Evolutionary conservation across 2,113 vertebrate genomes (phyloP).

Genomic region (Candoia aspera): DNA sequence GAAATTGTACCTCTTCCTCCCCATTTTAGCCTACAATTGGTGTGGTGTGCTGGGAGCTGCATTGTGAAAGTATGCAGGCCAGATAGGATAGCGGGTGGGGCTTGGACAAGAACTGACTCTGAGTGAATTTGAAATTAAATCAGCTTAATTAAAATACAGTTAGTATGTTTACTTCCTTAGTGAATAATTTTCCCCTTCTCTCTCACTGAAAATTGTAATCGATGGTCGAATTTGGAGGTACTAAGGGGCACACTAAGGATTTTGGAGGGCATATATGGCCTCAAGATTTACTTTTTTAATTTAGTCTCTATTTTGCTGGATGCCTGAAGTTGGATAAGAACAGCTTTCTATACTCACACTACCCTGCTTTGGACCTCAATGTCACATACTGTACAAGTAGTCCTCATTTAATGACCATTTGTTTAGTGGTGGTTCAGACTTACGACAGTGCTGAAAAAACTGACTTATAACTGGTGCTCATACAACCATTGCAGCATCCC

Average conservation of each 20-base stretch:
- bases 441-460: too few relatives aligned
- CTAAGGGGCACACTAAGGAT: neutral
- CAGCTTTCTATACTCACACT: neutral
- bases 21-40: neutral
- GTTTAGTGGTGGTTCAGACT: too few relatives aligned
- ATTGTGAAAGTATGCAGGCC: neutral
- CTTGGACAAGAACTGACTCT: neutral
- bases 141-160: neutral
- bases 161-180: neutral
- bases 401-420: too few relatives aligned
- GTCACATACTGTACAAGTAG: neutral
- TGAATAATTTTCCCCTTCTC: neutral
- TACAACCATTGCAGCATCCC: too few relatives aligned
- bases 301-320: neutral
- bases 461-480: too few relatives aligned
- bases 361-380: neutral
- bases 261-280: neutral
- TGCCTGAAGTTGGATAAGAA: neutral
- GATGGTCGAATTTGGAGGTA: neutral
- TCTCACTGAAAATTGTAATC: neutral
- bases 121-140: neutral
- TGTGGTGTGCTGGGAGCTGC: neutral
- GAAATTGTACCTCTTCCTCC: neutral
- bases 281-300: neutral
- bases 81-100: neutral